Percentiles rank a stretch among this genome's conserved stretches.
Conservation (phyloP, 1,140 invertebrate genomes). For the Ceratosolen solmsi region DNA sequence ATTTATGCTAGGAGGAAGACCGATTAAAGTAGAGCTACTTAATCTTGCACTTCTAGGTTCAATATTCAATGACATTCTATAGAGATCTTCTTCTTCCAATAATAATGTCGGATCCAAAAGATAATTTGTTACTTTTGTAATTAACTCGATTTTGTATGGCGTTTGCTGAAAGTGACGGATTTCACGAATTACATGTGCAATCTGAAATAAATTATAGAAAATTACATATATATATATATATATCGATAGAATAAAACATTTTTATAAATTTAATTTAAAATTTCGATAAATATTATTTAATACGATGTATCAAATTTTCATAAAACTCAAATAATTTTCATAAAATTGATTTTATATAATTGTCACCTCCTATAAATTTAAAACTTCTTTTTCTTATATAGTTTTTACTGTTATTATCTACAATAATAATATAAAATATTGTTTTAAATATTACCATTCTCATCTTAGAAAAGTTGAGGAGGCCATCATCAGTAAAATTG, state of each 20-base stretch:
- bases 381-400: too few species aligned
- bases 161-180: conserved; percentile 94
- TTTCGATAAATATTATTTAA: too few species aligned
- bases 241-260: too few species aligned
- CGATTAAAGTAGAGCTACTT: conserved; percentile 69
- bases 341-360: too few species aligned
- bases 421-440: too few species aligned
- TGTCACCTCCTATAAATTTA: too few species aligned
- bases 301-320: too few species aligned
- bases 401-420: too few species aligned
- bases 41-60: conserved; percentile 84
- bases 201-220: conserved; percentile 76
- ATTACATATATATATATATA: too few species aligned
- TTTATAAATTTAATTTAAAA: too few species aligned
- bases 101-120: conserved; percentile 84
- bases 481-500: conserved; percentile 90
- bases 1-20: conserved; percentile 52
- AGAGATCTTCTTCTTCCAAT: conserved; percentile 88
- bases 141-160: conserved; percentile 91
- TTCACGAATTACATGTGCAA: conserved; percentile 94
- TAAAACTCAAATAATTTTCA: too few species aligned
- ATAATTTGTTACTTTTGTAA: conserved; percentile 86
- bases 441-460: conserved; percentile 82
- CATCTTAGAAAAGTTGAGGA: conserved; percentile 98
- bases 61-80: conserved; percentile 86